Base-by-base conservation (phyloP, 1,140 invertebrate species). In the Portunus trituberculatus region DNA sequence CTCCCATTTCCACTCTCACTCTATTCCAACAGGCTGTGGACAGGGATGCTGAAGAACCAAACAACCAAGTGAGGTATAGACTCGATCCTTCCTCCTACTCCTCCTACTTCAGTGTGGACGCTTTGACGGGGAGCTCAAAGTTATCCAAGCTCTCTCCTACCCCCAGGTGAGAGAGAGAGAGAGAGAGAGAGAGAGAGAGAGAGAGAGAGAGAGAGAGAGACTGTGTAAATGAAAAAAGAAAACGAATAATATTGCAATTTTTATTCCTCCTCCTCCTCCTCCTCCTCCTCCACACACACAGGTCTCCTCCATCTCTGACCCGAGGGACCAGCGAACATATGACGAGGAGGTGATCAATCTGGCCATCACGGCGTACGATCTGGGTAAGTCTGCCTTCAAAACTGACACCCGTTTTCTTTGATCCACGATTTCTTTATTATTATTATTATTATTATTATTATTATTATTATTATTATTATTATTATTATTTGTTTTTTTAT, bases 11-110 rank as follows among this genome's bases (percentile, higher is more conserved):
- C 52, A 20, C 45, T 91, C 90, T 91, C 39, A 52, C 12, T 59
- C 3, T 91, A n/a, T 8, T n/a, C 96, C 92, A 96, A 67, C 96
- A 98, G 97, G 98, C 98, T 91, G 97, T 97, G 87, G 98, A 99
- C 97, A 98, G 98, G 95, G 98, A 99, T 96, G 98, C 98, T 16
- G 98, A 98, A 90, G 97, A 98, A n/a, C 98, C 98, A 4, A 99
- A 99, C 97, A 99, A 99, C 97, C 97, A 98, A 96, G 97, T 99
- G 20, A 97, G 98, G 96, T 99, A 99, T 97, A 98, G 99, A 97
- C 97, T 99, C 82, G 97, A 98, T 96, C 59, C 86, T 8, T 97
- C 98, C 94, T 98, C 98, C 97, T 98, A 98, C 96, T 98, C 98
- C 95, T 98, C 98, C 96, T 98, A 98, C 97, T 99, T 99, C 97